Evolutionary conservation across 2,888 invertebrate species (phyloP), one percentile per base, ranked within the genome.

Genomic region (Ernsta delagoae): DNA sequence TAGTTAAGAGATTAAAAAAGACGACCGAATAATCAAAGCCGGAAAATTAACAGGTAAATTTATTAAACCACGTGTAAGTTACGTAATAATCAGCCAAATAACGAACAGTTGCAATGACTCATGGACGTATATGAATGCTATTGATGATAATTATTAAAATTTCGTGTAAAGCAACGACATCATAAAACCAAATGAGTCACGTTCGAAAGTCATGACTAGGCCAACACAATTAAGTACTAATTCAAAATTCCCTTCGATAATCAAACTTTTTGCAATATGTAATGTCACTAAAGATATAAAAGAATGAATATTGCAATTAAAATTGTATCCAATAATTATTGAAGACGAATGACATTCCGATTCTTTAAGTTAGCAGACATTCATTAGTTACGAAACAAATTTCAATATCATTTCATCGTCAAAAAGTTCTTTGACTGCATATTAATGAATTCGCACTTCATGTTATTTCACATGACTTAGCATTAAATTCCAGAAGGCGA

Each of bases 131-230:
- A 56, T 9, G 5, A 34, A 56, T 56, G 34, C 16, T n/a, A 6
- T 16, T 6, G 11, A n/a, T 34, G 56, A 50, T 50, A 43, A 43
- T 43, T 43, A 50, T 56, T 34, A 56, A 56, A 56, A 34, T 11
- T 31, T 34, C 5, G 31, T 34, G 5, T 11, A 16, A 54, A 7
- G 3, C 54, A 54, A 3, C 11, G 41, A 24, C 63, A 41, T 63
- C 53, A 54, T 53, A 53, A 12, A 54, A 63, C 41, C 54, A n/a
- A 24, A 45, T 64, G 64, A 64, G n/a, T 64, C 56, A 64, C 43
- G 16, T 56, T 39, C 43, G 31, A 56, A 43, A 54, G 56, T 56
- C 56, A 43, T 64, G 56, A 64, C 64, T 56, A 31, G 64, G 56
- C 64, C 43, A 31, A 56, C 31, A 24, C 53, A 54, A 5, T 61